phyloP scores from a whole-genome alignment of 2,888 invertebrate genomes.

The Conchocele bisecta region DNA sequence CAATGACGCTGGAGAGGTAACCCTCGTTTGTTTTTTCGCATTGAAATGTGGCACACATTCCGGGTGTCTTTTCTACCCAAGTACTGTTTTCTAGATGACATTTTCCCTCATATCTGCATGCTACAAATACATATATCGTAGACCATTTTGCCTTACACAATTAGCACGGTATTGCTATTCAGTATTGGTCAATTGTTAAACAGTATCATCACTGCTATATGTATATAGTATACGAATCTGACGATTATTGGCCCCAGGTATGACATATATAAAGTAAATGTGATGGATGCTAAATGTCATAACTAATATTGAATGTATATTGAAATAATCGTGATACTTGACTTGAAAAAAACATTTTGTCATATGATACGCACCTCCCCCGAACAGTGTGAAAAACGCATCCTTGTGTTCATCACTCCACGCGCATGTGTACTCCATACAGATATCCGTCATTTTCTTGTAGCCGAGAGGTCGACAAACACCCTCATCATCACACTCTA shows the following conservation, averaged over 20 bases:
- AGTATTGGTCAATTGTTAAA: too few relatives aligned
- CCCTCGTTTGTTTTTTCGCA: slow-evolving; percentile 29
- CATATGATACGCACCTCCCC: slow-evolving; percentile 26
- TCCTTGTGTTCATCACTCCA: slow-evolving; percentile 46
- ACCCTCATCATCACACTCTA: slow-evolving; percentile 63
- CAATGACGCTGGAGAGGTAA: slow-evolving; percentile 27
- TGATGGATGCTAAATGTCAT: too few relatives aligned
- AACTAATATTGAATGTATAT: too few relatives aligned
- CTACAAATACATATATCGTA: too few relatives aligned
- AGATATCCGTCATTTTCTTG: slow-evolving; percentile 38
- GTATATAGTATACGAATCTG: too few relatives aligned
- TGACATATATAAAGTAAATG: too few relatives aligned
- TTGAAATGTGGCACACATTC: slow-evolving; percentile 27
- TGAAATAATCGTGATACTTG: too few relatives aligned
- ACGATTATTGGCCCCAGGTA: too few relatives aligned
- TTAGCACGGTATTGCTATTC: too few relatives aligned
- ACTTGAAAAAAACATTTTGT: too few relatives aligned
- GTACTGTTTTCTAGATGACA: slow-evolving; percentile 46
- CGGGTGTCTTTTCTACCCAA: slow-evolving; percentile 44
- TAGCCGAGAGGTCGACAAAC: slow-evolving; percentile 57
- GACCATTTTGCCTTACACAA: too few relatives aligned
- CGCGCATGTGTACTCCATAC: slow-evolving; percentile 43
- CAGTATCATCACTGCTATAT: too few relatives aligned
- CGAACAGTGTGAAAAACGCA: slow-evolving; percentile 36
- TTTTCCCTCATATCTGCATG: slow-evolving; percentile 34